These are phyloP conservation scores for Drosophila aldrichi DNA, from an alignment of 2,888 invertebrate species.

Conservation along the genomic window DNA sequence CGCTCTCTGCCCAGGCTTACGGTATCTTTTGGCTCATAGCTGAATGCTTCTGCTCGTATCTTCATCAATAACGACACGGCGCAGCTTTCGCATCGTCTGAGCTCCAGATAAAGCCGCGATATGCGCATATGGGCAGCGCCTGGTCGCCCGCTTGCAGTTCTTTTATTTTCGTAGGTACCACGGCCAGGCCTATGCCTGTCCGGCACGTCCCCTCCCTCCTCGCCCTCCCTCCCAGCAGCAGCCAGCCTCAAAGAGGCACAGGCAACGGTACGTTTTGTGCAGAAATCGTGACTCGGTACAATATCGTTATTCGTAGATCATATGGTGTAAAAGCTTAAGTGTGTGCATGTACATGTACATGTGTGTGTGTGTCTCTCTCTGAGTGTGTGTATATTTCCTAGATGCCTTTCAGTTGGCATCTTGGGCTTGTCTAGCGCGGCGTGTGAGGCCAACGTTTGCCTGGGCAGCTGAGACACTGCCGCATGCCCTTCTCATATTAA, in stretches of 20 bases:
- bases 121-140: constrained; percentile 79
- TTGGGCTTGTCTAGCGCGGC: constrained; percentile 68
- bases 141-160: constrained; percentile 37
- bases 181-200: constrained; percentile 29
- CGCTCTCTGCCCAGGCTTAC: constrained; percentile 57
- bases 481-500: constrained; percentile 36
- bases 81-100: constrained; percentile 59
- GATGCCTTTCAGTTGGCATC: constrained; percentile 57
- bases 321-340: constrained; percentile 78
- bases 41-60: constrained; percentile 67
- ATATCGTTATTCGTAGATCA: constrained; percentile 84
- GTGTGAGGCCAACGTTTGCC: constrained; percentile 48
- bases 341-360: constrained; percentile 40
- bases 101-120: constrained; percentile 60
- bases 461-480: constrained; percentile 17
- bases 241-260: constrained; percentile 39
- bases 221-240: constrained; percentile 13
- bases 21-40: constrained; percentile 53
- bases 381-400: constrained; percentile 61
- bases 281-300: constrained; percentile 84
- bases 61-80: constrained; percentile 78
- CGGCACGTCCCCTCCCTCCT: constrained; percentile 36
- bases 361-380: constrained; percentile 30
- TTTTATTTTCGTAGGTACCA: constrained; percentile 37
- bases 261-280: constrained; percentile 81